A percentile compares a stretch with the other conserved stretches of the same genome.
These are phyloP conservation scores for Varanus komodoensis DNA, from an alignment of 2,113 vertebrate species.

Conservation along the genomic window DNA sequence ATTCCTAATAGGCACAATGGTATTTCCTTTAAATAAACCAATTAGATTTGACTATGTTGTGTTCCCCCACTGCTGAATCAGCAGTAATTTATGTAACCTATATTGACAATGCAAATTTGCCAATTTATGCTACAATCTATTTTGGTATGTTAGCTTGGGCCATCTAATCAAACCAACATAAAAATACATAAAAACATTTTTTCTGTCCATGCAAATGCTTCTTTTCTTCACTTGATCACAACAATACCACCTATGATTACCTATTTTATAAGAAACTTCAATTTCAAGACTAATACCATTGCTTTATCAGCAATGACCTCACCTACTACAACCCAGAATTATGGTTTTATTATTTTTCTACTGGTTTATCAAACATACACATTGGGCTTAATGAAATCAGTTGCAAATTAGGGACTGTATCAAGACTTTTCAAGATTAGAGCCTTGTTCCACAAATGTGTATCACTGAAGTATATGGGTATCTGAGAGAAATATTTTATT, in stretches of 20 bases:
- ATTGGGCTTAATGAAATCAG: neutral
- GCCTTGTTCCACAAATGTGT: neutral
- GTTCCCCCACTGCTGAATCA: neutral
- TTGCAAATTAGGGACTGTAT: neutral
- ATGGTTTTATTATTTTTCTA: neutral
- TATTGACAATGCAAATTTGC: neutral
- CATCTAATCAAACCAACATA: neutral
- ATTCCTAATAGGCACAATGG: neutral
- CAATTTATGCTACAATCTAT: neutral
- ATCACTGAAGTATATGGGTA: neutral
- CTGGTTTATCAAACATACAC: neutral
- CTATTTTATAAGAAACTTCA: neutral
- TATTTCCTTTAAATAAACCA: neutral
- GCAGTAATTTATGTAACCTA: neutral
- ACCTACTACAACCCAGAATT: neutral
- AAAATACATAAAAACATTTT: neutral
- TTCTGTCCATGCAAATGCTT: neutral
- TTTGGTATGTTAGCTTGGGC: neutral
- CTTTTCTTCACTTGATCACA: neutral
- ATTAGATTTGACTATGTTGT: neutral
- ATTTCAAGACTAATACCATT: conserved; percentile 26
- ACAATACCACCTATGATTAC: neutral
- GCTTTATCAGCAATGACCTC: neutral
- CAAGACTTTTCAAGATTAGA: conserved; percentile 1
- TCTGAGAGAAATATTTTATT: neutral